phyloP scores from a whole-genome alignment of 2,113 vertebrate species.

The Mugil cephalus region DNA sequence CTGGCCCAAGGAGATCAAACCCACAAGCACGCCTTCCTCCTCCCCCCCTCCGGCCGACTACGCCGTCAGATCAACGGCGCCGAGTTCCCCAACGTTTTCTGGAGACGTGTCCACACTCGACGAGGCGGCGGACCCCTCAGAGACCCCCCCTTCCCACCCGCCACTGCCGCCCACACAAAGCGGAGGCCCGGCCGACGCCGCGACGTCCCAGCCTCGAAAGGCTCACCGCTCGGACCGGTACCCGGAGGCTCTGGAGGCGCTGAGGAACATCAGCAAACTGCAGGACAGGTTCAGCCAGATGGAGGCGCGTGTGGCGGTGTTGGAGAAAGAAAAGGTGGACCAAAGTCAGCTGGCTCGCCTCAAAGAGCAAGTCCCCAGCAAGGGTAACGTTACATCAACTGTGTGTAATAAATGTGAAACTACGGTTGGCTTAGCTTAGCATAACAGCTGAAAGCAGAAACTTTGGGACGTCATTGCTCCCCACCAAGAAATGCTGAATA shows the following conservation, averaged over 20 bases:
- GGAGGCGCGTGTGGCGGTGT: slow-evolving; percentile 64
- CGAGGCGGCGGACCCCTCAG: not conserved
- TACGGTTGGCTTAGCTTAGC: too few species aligned
- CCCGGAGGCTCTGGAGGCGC: slow-evolving; percentile 65
- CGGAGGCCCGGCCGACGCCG: fast-evolving
- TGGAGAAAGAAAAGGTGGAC: slow-evolving; percentile 74
- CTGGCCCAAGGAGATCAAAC: not conserved
- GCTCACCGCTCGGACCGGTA: slow-evolving; percentile 30
- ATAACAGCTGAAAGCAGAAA: too few species aligned
- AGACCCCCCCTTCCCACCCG: not conserved
- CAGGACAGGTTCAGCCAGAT: slow-evolving; percentile 63
- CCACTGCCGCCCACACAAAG: not conserved
- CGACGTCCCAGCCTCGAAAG: not conserved
- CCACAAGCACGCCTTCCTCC: not conserved
- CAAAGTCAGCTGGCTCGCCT: slow-evolving; percentile 70
- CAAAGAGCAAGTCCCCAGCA: slow-evolving; percentile 59
- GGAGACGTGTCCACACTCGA: not conserved
- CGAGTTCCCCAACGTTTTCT: not conserved
- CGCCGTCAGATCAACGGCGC: not conserved
- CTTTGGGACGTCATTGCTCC: too few species aligned
- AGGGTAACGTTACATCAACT: slow-evolving; percentile 31
- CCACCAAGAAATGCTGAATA: too few species aligned
- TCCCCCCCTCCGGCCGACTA: not conserved
- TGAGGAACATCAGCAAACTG: slow-evolving; percentile 73
- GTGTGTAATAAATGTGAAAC: too few species aligned